Evolutionary conservation across 2,113 vertebrate species (phyloP).

Genomic region (Xiphophorus hellerii): DNA sequence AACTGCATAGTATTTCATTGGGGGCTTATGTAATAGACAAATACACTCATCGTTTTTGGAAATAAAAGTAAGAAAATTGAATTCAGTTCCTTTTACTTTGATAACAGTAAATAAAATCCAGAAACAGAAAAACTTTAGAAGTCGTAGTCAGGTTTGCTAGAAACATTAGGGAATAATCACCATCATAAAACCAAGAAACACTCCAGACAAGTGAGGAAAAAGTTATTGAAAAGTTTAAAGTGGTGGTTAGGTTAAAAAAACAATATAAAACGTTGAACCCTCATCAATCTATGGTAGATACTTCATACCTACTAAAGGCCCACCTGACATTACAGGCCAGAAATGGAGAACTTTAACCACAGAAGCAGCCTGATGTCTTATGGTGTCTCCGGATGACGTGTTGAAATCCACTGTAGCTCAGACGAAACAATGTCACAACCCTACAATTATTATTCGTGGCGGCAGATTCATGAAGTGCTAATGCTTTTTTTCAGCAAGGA

Average conservation of each 20-base stretch:
- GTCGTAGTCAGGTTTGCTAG: neutral
- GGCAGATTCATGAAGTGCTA: neutral
- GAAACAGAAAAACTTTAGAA: too few species aligned
- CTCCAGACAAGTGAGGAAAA: neutral
- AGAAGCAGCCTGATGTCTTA: neutral
- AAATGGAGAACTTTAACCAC: neutral
- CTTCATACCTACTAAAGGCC: too few species aligned
- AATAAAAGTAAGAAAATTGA: neutral
- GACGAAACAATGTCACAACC: neutral
- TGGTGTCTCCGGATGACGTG: neutral
- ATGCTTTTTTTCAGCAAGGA: too few species aligned
- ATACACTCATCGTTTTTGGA: neutral
- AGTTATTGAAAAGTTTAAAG: neutral
- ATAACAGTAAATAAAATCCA: neutral
- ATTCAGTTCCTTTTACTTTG: neutral
- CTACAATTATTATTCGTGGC: neutral
- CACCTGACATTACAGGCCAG: too few species aligned
- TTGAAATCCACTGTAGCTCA: neutral
- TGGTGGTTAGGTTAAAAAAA: too few species aligned
- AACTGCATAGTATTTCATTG: neutral
- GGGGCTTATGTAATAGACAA: neutral
- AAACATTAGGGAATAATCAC: neutral
- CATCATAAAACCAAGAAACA: neutral
- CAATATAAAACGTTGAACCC: too few species aligned
- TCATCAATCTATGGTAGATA: too few species aligned